A percentile compares a stretch with the other conserved stretches of the same genome.
Conservation (phyloP, 1,140 invertebrate species). For the Colletes latitarsis region DNA sequence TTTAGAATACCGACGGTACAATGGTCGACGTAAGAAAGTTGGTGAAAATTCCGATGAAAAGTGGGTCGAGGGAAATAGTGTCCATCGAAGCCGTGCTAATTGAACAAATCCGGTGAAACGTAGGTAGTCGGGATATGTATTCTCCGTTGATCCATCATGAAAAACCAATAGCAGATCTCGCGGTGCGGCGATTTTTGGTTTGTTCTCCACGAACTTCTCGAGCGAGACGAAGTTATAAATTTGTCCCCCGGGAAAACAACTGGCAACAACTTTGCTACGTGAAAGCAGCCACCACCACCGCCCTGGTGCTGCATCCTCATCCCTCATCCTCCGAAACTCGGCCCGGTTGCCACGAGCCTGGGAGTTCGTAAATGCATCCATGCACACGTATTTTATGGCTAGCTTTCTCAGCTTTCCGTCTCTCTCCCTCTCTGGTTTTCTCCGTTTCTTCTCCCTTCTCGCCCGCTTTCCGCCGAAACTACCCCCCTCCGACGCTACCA, state of each 20-base stretch:
- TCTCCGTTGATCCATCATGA: conserved; percentile 16
- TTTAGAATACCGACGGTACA: too few species aligned
- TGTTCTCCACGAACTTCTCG: conserved; percentile 51
- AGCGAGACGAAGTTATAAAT: conserved; percentile 66
- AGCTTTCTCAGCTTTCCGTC: conserved; percentile 54
- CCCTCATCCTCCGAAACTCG: conserved; percentile 37
- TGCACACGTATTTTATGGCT: conserved; percentile 74
- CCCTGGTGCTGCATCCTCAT: conserved; percentile 30
- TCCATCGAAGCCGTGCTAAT: conserved; percentile 39
- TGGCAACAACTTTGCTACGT: conserved; percentile 46
- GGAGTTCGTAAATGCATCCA: conserved; percentile 71
- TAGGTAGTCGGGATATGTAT: neutral
- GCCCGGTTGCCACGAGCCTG: conserved; percentile 28
- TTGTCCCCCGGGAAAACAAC: conserved; percentile 71
- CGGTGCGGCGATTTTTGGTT: conserved; percentile 48
- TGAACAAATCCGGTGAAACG: conserved; percentile 13
- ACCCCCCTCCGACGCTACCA: neutral
- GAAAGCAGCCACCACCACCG: conserved; percentile 16
- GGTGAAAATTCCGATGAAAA: conserved; percentile 35
- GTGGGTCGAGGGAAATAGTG: conserved; percentile 41
- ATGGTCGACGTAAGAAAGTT: too few species aligned
- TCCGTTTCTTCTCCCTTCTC: conserved; percentile 1
- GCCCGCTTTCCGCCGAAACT: neutral
- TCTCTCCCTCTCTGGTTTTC: conserved; percentile 15
- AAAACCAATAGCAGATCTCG: conserved; percentile 22